These are phyloP conservation scores for Catonia carolina DNA, from an alignment of 2,888 invertebrate genomes.

Conservation along the genomic window DNA sequence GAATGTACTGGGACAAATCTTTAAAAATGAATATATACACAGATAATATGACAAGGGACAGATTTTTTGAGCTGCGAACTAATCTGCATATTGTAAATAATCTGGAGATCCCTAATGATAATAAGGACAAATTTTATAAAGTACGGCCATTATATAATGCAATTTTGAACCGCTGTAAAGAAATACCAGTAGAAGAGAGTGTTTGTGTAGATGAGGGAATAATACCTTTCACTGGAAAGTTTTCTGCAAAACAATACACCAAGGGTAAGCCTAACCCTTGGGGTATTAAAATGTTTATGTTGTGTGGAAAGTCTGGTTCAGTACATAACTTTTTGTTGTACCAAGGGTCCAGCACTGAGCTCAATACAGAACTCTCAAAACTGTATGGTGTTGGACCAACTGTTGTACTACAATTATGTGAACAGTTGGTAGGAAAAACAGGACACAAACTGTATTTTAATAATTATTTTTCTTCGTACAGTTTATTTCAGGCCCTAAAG, in stretches of 20 bases:
- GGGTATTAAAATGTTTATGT: slow-evolving; percentile 32
- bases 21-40: slow-evolving; percentile 5
- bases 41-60: too few relatives aligned
- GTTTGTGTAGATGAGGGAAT: slow-evolving; percentile 27
- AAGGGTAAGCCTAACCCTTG: slow-evolving; percentile 32
- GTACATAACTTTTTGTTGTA: slow-evolving; percentile 33
- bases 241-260: slow-evolving; percentile 32
- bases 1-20: neutral
- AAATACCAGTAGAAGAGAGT: slow-evolving; percentile 12
- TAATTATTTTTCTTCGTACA: neutral
- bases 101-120: neutral
- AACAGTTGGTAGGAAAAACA: slow-evolving; percentile 8
- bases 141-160: neutral
- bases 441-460: neutral
- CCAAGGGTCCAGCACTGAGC: slow-evolving; percentile 30
- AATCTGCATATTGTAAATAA: too few relatives aligned
- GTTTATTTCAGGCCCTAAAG: slow-evolving; percentile 17
- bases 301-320: slow-evolving; percentile 30
- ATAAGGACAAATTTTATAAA: neutral
- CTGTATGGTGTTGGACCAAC: slow-evolving; percentile 26
- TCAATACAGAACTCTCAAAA: slow-evolving; percentile 12
- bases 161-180: neutral
- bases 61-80: too few relatives aligned
- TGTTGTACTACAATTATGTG: slow-evolving; percentile 27
- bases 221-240: slow-evolving; percentile 33